These are phyloP conservation scores for Dendrocopos noguchii DNA, from an alignment of 2,113 vertebrate genomes.

Conservation along the genomic window DNA sequence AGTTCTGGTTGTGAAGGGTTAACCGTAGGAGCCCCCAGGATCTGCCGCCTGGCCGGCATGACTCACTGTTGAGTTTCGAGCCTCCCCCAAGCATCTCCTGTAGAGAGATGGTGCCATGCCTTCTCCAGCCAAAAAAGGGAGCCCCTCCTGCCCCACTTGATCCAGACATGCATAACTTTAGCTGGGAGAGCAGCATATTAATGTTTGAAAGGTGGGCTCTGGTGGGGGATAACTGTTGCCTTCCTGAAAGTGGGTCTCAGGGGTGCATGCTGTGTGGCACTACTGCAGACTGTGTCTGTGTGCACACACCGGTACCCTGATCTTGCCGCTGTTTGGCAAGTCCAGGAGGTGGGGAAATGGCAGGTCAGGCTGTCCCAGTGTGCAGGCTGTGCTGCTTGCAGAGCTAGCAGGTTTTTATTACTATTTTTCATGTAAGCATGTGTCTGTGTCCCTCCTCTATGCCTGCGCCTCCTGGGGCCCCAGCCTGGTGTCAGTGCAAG, in stretches of 20 bases:
- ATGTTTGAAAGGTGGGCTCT: neutral
- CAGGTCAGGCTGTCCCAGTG: rapidly evolving
- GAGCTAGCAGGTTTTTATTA: neutral
- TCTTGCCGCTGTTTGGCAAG: neutral
- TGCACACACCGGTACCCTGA: rapidly evolving
- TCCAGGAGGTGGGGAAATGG: neutral
- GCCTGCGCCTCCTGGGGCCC: neutral
- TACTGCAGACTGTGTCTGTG: neutral
- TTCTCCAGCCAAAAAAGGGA: neutral
- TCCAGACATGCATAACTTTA: neutral
- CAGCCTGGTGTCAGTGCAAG: rapidly evolving
- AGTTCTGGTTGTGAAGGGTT: constrained; percentile 43
- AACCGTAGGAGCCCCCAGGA: constrained; percentile 53
- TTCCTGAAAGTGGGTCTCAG: neutral
- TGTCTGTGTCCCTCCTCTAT: rapidly evolving
- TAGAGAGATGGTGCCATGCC: neutral
- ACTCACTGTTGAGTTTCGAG: constrained; percentile 53
- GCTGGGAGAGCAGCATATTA: neutral
- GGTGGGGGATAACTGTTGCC: neutral
- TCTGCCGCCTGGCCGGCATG: constrained; percentile 17
- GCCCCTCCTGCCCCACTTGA: neutral
- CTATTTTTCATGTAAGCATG: neutral
- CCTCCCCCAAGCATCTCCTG: constrained; percentile 23
- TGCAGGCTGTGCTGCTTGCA: neutral
- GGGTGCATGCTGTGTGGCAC: neutral